Evolutionary conservation across 2,888 invertebrate species (phyloP).

Genomic region (Gibbula magus): DNA sequence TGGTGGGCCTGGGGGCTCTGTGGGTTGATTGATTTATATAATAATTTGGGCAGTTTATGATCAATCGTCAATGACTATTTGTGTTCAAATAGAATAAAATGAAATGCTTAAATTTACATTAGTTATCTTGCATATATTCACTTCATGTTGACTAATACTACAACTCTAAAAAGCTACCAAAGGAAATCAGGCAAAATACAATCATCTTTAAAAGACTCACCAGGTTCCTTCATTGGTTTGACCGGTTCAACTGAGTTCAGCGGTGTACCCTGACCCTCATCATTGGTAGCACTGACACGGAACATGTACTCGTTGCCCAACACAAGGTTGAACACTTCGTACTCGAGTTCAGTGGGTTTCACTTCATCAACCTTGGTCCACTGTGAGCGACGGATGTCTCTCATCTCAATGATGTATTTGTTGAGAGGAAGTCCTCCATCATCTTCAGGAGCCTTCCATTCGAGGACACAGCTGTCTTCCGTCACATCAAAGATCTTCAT

Average conservation of each 20-base stretch:
- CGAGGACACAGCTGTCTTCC: constrained; percentile 56
- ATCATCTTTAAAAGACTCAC: neutral
- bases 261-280: constrained; percentile 82
- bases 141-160: no score
- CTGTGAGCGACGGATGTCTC: constrained; percentile 79
- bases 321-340: constrained; percentile 29
- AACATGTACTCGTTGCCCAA: constrained; percentile 88
- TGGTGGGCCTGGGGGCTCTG: constrained; percentile 61
- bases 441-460: constrained; percentile 59
- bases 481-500: constrained; percentile 37
- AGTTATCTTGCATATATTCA: no score
- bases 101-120: no score
- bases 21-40: neutral
- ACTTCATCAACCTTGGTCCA: constrained; percentile 36
- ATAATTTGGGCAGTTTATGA: no score
- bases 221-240: constrained; percentile 33
- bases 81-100: no score
- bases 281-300: constrained; percentile 88
- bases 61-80: no score
- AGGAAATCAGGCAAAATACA: no score
- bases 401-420: constrained; percentile 57
- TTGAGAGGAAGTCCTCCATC: constrained; percentile 66
- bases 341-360: constrained; percentile 30
- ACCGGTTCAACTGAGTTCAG: constrained; percentile 33
- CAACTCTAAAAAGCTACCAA: no score